Evolutionary conservation across 2,797 vertebrate species (phyloP).

Genomic region (Falco cherrug): DNA sequence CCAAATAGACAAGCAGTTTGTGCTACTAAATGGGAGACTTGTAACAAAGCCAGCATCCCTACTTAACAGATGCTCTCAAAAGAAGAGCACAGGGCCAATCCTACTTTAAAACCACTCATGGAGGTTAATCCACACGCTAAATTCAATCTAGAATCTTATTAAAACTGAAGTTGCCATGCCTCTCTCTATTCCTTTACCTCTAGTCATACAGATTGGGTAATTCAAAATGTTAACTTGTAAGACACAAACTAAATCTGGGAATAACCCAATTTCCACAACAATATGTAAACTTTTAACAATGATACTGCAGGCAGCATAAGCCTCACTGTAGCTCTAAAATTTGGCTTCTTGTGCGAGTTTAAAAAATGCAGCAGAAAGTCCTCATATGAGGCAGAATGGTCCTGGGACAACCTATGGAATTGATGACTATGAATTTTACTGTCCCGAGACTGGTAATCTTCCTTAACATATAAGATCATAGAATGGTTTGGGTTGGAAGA

Average conservation of each 20-base stretch:
- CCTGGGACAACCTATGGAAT: background rate
- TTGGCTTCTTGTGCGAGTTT: background rate
- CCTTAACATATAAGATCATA: background rate
- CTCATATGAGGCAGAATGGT: background rate
- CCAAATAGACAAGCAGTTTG: background rate
- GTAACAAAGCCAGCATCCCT: background rate
- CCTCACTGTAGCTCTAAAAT: background rate
- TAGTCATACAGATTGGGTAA: background rate
- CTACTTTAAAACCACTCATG: background rate
- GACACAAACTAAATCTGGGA: background rate
- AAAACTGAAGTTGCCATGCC: background rate
- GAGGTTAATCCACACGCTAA: background rate
- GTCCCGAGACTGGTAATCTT: background rate
- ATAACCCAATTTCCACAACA: background rate
- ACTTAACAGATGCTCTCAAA: background rate
- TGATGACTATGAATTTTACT: background rate
- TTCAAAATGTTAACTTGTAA: background rate
- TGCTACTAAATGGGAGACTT: background rate
- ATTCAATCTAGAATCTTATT: background rate
- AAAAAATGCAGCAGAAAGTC: background rate
- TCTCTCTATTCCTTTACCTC: background rate
- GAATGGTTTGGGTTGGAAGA: too few species aligned
- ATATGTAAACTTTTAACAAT: background rate
- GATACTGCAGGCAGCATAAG: background rate
- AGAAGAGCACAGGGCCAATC: accelerated